These are phyloP conservation scores for Nothobranchius kuhntae DNA, from an alignment of 2,113 vertebrate species.

Conservation along the genomic window DNA sequence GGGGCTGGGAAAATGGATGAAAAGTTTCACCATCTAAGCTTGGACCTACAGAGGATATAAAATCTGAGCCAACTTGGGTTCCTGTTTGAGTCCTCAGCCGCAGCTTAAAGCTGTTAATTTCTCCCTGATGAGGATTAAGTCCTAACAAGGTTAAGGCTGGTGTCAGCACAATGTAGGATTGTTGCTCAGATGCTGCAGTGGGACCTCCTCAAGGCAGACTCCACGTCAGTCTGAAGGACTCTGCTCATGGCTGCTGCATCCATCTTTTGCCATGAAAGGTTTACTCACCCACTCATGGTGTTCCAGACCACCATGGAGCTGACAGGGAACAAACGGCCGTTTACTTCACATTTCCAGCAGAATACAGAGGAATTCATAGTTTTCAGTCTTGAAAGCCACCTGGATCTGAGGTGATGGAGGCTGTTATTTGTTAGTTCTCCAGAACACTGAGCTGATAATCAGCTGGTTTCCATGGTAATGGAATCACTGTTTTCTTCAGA, in stretches of 20 bases:
- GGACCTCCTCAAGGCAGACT: not conserved
- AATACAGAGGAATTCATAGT: too few species aligned
- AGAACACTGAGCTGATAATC: too few species aligned
- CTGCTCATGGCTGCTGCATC: not conserved
- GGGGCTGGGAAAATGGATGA: too few species aligned
- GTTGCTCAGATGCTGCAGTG: constrained; percentile 6
- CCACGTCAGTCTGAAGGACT: not conserved
- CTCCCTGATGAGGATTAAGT: constrained; percentile 66
- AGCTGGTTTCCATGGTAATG: not conserved
- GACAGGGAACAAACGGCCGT: too few species aligned
- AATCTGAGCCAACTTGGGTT: too few species aligned
- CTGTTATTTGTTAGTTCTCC: too few species aligned
- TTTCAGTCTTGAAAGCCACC: too few species aligned
- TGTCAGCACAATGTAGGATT: constrained; percentile 72
- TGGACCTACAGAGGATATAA: too few species aligned
- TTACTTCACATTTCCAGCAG: too few species aligned
- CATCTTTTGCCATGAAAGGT: not conserved
- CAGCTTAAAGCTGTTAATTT: constrained; percentile 52
- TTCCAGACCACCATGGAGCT: not conserved
- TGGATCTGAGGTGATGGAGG: too few species aligned
- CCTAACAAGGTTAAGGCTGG: constrained; percentile 61
- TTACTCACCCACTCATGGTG: not conserved
- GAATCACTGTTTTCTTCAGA: too few species aligned
- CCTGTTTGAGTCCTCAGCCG: not conserved
- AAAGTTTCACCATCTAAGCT: too few species aligned